Base-by-base conservation (phyloP, 2,797 vertebrate species). In the Enteromius afrohamiltoni region DNA sequence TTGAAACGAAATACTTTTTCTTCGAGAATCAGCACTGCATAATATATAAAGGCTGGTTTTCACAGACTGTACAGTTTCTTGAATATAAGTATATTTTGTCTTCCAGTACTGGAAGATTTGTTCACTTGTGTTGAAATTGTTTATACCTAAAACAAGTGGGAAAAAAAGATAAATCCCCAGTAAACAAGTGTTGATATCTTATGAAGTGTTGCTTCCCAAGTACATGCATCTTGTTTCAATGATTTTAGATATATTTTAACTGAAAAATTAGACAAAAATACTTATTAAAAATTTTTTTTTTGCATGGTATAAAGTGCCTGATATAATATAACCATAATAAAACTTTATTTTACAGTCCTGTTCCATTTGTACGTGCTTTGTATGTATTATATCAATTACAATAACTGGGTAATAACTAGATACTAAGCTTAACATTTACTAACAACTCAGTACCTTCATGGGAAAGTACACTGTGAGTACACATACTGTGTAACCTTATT, bases 21-120 rank as follows among this genome's bases (percentile, higher is more conserved):
- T 53, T 21, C 40, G 19, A 51, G 29, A 11, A 75, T 31, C 29
- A 55, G 23, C 34, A 10, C 21, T 76, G 34, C 53, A 76, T 42
- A 76, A 76, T 4, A 76, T 58, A 74, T 75, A n/a, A 55, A 37
- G 49, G 31, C 19, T 75, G 23, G 21, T 55, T 23, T 55, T 55
- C 49, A 75, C 17, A 77, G 31, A 77, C 23, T 60, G n/a, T 77
- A 45, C 4, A 19, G 9, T 26, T 17, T 60, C 0, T 16, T 77
- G 4, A 17, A 19, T 23, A 60, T 62, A 21, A 45, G 58, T 45
- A 40, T 62, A 62, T 45, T 53, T 74, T 74, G 73, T 75, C 31
- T 34, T 75, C 31, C 31, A 75, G 71, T 4, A 37, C 29, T 75
- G 49, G 19, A 13, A 37, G 49, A 55, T 75, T 75, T 75, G 3